phyloP scores from a whole-genome alignment of 2,113 vertebrate species.

The Rhizomys pruinosus region DNA sequence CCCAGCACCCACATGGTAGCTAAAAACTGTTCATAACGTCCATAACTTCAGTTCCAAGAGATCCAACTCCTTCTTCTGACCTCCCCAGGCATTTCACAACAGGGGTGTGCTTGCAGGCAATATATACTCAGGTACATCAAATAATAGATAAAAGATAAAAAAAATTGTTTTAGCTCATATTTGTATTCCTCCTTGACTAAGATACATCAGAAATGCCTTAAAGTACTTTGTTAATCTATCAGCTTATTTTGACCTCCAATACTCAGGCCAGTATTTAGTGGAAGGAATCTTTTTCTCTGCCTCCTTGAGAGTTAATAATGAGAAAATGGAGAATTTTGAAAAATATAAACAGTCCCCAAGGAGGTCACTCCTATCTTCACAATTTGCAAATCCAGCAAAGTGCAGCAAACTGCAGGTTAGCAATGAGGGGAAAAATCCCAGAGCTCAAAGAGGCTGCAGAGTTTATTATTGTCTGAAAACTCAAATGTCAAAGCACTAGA shows the following conservation, averaged over 20 bases:
- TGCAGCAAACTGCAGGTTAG: slow-evolving; percentile 57
- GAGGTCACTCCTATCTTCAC: slow-evolving; percentile 42
- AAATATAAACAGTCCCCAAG: slow-evolving; percentile 65
- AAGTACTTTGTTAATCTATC: slow-evolving; percentile 22
- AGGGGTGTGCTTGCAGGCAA: too few species aligned
- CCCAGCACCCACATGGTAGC: too few species aligned
- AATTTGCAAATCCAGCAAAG: slow-evolving; percentile 71
- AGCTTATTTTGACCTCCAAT: slow-evolving; percentile 30
- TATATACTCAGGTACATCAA: too few species aligned
- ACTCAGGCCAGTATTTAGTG: slow-evolving; percentile 1
- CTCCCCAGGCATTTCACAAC: too few species aligned
- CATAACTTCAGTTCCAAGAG: too few species aligned
- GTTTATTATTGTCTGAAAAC: slow-evolving; percentile 33
- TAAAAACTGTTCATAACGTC: too few species aligned
- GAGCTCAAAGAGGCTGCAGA: background rate
- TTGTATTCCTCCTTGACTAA: background rate
- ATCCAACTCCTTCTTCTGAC: too few species aligned
- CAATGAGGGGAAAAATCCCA: background rate
- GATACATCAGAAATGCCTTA: background rate
- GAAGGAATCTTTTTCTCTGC: background rate
- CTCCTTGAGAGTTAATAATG: slow-evolving; percentile 60
- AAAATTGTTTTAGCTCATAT: slow-evolving; percentile 23
- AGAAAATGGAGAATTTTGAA: slow-evolving; percentile 67
- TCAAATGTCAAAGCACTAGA: slow-evolving; percentile 28
- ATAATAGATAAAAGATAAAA: too few species aligned